Conservation (phyloP, 1,140 invertebrate species). For the Pectinophora gossypiella region DNA sequence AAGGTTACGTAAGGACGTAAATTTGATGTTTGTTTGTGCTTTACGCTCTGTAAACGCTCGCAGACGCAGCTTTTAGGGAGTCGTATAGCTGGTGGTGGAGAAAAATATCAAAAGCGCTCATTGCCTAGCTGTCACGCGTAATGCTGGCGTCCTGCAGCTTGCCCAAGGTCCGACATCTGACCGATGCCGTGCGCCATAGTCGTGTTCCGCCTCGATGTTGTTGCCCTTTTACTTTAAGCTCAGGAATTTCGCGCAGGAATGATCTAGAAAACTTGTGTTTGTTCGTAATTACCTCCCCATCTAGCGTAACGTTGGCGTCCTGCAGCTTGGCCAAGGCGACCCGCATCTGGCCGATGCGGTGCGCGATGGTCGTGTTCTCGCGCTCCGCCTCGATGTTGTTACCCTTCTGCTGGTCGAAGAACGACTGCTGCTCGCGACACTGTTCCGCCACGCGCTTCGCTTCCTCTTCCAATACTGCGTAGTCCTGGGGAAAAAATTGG, state of each 20-base stretch:
- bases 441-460: slow-evolving; percentile 46
- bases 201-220: slow-evolving; percentile 47
- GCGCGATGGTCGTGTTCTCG: slow-evolving; percentile 36
- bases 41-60: no score
- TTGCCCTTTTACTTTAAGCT: slow-evolving; percentile 59
- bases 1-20: no score
- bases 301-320: slow-evolving; percentile 37
- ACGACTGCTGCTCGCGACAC: slow-evolving; percentile 61
- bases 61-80: no score
- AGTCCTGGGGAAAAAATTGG: slow-evolving; percentile 44
- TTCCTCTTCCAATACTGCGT: slow-evolving; percentile 46
- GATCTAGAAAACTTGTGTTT: no score
- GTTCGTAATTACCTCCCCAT: slow-evolving; percentile 59
- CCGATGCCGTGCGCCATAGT: slow-evolving; percentile 35
- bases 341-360: slow-evolving; percentile 37
- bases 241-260: no score
- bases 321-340: slow-evolving; percentile 23
- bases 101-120: no score
- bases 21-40: no score
- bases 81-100: no score
- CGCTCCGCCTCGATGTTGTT: slow-evolving; percentile 52
- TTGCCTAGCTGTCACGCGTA: slow-evolving; percentile 51
- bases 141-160: slow-evolving; percentile 32
- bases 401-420: slow-evolving; percentile 58
- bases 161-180: slow-evolving; percentile 27